Evolutionary conservation across 2,797 vertebrate species (phyloP).

Genomic region (Eutrigla gurnardus): DNA sequence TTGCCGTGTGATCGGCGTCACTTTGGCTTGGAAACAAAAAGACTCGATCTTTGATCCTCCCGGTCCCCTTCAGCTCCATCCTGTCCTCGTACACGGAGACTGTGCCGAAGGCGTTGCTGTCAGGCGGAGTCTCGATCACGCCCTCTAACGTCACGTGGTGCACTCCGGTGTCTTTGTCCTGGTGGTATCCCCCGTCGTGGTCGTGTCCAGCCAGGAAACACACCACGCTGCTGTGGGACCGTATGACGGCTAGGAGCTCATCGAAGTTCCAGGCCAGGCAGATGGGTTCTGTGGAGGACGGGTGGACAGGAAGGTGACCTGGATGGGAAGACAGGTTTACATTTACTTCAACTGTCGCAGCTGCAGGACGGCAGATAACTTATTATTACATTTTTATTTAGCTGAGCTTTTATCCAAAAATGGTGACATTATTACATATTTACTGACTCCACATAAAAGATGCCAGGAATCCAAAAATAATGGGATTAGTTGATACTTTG

Average conservation of each 20-base stretch:
- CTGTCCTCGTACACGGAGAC: conserved; percentile 89
- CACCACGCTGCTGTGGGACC: conserved; percentile 88
- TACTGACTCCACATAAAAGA: background rate
- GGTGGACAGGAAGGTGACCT: conserved; percentile 94
- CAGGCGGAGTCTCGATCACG: conserved; percentile 90
- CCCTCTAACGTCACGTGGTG: conserved; percentile 92
- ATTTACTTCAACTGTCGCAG: background rate
- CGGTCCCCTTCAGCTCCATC: conserved; percentile 90
- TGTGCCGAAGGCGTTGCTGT: conserved; percentile 88
- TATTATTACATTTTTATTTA: too few relatives aligned
- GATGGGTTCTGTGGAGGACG: conserved; percentile 77
- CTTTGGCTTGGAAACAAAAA: conserved; percentile 76
- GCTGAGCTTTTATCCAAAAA: too few relatives aligned
- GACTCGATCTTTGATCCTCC: conserved; percentile 85
- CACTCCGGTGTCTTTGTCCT: conserved; percentile 83
- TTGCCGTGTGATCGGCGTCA: background rate
- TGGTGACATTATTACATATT: too few relatives aligned
- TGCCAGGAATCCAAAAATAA: background rate
- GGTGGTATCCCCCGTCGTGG: conserved; percentile 89
- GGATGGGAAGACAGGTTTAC: conserved; percentile 22
- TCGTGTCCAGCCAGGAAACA: conserved; percentile 92
- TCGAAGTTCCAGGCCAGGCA: conserved; percentile 93
- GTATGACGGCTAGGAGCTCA: conserved; percentile 84
- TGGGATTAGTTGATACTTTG: background rate
- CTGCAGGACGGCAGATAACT: background rate